Evolutionary conservation across 1,140 invertebrate genomes (phyloP).

Genomic region (Oryctes rhinoceros): DNA sequence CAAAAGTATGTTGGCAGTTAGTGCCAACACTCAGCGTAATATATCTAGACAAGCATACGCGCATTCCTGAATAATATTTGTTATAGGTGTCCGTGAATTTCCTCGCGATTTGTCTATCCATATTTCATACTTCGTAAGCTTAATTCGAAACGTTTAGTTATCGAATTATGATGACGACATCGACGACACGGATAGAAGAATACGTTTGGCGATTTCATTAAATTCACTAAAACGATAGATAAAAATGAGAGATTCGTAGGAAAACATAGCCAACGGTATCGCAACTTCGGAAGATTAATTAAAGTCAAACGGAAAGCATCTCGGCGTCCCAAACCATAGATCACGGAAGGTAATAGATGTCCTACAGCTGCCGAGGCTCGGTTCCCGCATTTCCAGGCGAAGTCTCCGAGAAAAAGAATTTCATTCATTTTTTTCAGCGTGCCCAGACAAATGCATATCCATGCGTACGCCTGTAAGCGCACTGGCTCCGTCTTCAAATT

Average conservation of each 20-base stretch:
- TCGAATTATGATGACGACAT: neutral
- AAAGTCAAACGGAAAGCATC: neutral
- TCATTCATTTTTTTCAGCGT: conserved; percentile 29
- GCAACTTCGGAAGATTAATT: conserved; percentile 12
- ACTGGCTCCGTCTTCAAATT: conserved; percentile 5
- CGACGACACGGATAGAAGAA: neutral
- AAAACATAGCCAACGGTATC: neutral
- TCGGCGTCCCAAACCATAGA: conserved; percentile 5
- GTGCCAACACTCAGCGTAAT: neutral
- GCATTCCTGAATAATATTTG: neutral
- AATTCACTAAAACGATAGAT: too few species aligned
- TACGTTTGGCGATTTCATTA: neutral
- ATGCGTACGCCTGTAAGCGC: neutral
- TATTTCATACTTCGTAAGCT: neutral
- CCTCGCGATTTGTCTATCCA: neutral
- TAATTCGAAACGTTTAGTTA: neutral
- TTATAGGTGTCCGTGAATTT: neutral
- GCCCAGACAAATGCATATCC: conserved; percentile 5
- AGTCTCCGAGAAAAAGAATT: conserved; percentile 2
- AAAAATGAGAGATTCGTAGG: neutral
- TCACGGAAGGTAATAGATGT: conserved; percentile 15
- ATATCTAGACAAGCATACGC: neutral
- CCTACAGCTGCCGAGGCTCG: conserved; percentile 13
- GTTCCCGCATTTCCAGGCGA: neutral
- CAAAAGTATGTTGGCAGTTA: conserved; percentile 14